Evolutionary conservation across 2,888 invertebrate genomes (phyloP), one percentile per base, ranked within the genome.

Genomic region (Tiphia femorata): DNA sequence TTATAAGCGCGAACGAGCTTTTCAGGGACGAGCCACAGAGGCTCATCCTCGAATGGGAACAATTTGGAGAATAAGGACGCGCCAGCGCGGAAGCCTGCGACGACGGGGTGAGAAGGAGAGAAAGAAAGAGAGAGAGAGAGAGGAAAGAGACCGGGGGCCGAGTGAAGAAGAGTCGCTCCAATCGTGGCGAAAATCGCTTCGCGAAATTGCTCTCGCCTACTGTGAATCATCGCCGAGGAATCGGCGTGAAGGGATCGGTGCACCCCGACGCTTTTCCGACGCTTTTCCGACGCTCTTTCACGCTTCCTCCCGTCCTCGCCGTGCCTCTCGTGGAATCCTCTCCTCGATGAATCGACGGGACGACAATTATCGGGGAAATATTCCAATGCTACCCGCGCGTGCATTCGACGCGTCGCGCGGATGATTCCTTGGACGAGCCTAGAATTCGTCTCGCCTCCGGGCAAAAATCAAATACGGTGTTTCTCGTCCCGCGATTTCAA

Each of bases 1-100:
- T 79, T 81, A 80, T 81, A 80, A 78, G 73, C 74, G 73, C 70
- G 70, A 76, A 69, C 73, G 73, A 76, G 71, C 73, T 73, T 76
- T 78, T 76, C 73, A 78, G 70, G 70, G 71, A 63, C 67, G 69
- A 67, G 62, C 66, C 64, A 67, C 49, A 67, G n/a, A n/a, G 72
- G 71, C 73, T 77, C 72, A 67, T 75, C 76, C 75, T 74, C 69
- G 77, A 76, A 73, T 73, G 73, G 76, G 73, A 77, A 79, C 77
- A 73, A 78, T 78, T 77, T 76, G 69, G 73, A 66, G 73, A 70
- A 73, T 73, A 70, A 74, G 70, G 70, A 69, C 41, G 55, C 69
- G 65, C 37, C 50, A 52, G 54, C 61, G 62, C 60, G 72, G 62
- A 67, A 59, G 53, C 57, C n/a, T 42, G 52, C 53, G 23, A 17